A percentile compares a stretch with the other conserved stretches of the same genome.
phyloP scores from a whole-genome alignment of 2,888 invertebrate species.

The Clusia tigrina region DNA sequence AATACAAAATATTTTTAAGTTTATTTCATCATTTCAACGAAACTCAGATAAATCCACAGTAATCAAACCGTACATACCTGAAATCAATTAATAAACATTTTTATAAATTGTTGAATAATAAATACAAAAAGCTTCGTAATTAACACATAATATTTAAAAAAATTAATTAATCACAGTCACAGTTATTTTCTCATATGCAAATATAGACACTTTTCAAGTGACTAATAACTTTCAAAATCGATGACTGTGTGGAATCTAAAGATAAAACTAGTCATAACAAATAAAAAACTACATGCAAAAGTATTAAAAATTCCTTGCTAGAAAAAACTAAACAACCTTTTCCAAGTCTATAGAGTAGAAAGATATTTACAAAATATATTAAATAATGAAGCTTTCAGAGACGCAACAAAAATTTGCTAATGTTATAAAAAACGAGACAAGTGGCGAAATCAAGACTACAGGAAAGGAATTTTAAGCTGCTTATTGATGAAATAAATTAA shows the following conservation, averaged over 20 bases:
- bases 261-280: background rate
- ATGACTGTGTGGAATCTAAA: background rate
- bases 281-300: background rate
- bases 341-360: too few relatives aligned
- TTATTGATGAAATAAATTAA: constrained; percentile 10
- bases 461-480: constrained; percentile 15
- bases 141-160: background rate
- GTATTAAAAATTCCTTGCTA: background rate
- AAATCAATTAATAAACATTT: background rate
- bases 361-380: background rate
- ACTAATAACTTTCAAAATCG: constrained; percentile 6
- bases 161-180: background rate
- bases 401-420: background rate
- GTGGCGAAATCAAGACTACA: constrained; percentile 14
- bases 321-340: background rate
- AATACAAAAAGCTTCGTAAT: background rate
- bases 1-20: too few relatives aligned
- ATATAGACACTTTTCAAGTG: background rate
- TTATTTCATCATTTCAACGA: too few relatives aligned
- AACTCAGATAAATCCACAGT: too few relatives aligned
- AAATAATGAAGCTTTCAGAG: background rate
- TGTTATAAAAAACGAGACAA: background rate
- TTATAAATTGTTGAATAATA: background rate
- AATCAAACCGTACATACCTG: background rate
- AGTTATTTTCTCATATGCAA: background rate